phyloP scores from a whole-genome alignment of 2,888 invertebrate species.

The Coecobrya sp. region DNA sequence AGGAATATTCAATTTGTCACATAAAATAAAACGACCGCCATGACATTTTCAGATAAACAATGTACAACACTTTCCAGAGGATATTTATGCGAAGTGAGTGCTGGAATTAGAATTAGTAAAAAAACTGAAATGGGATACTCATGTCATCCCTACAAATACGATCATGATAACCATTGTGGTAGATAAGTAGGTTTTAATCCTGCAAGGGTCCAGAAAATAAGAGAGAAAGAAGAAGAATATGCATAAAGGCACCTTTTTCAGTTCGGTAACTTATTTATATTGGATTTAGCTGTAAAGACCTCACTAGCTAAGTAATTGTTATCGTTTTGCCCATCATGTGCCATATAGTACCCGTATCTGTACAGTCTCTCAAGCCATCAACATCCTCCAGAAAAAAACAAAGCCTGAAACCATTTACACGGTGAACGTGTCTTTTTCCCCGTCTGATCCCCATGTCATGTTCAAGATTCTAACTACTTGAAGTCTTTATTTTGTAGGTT shows the following conservation, averaged over 20 bases:
- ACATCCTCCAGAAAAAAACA: constrained; percentile 53
- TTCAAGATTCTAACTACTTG: constrained; percentile 58
- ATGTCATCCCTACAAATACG: constrained; percentile 61
- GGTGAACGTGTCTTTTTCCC: constrained; percentile 51
- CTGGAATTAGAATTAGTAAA: background rate
- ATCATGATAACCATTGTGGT: constrained; percentile 60
- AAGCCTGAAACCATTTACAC: constrained; percentile 67
- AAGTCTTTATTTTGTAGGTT: constrained; percentile 75
- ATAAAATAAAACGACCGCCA: background rate
- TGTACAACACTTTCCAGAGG: background rate
- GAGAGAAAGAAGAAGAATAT: background rate
- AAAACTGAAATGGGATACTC: constrained; percentile 72
- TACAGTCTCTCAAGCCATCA: constrained; percentile 3
- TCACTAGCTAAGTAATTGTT: constrained; percentile 59
- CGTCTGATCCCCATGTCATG: constrained; percentile 71
- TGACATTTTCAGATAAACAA: background rate
- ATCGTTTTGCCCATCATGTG: constrained; percentile 74
- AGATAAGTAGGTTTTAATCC: constrained; percentile 27
- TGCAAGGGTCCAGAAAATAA: background rate
- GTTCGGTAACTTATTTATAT: background rate
- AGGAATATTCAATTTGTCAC: background rate
- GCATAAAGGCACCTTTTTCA: background rate
- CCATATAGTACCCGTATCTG: constrained; percentile 70
- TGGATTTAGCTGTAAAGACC: constrained; percentile 5
- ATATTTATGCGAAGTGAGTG: background rate